Evolutionary conservation across 1,140 invertebrate genomes (phyloP), one percentile per base, ranked within the genome.

Genomic region (Gryon sp.): DNA sequence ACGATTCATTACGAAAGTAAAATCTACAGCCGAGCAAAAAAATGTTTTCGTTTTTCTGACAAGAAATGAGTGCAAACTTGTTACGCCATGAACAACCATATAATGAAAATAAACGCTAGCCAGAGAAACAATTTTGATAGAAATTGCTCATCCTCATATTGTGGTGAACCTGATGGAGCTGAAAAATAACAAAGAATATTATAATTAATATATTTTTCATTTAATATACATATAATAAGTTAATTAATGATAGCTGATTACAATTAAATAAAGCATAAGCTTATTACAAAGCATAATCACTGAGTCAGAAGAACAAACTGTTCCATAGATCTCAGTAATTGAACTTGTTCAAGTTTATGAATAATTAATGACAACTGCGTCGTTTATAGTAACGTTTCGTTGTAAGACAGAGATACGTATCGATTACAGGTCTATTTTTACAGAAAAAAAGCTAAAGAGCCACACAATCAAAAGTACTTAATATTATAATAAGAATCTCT

Each of bases 81-180:
- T 92, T 94, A 99, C 78, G 97, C 96, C 84, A 98, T 92, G 22
- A 99, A 88, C 46, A 99, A 90, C 96, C 97, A 99, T 68, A 94
- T 90, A 76, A 99, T 94, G 87, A 98, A 98, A 50, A 98, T 82
- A 43, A 98, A 89, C 26, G 97, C 97, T 63, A 99, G 91, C 93
- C 94, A 97, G 15, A 99, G 89, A 90, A 99, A 99, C 76, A 98
- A 90, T 90, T 97, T 96, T 0, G 96, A 98, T 38, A 99, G 89
- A 83, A 96, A 95, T 85, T 96, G 95, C 83, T 99, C 97, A 83
- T 98, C 96, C 81, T 95, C 93, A 78, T 93, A 94, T 82, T 97
- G 96, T n/a, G 93, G 92, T 4, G 95, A 93, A 41, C 94, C 95
- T 65, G 93, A 91, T n/a, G 92, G 92, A 36, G 93, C 95, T 94